Evolutionary conservation across 2,113 vertebrate species (phyloP), one percentile per base, ranked within the genome.

Genomic region (Psettodes erumei): DNA sequence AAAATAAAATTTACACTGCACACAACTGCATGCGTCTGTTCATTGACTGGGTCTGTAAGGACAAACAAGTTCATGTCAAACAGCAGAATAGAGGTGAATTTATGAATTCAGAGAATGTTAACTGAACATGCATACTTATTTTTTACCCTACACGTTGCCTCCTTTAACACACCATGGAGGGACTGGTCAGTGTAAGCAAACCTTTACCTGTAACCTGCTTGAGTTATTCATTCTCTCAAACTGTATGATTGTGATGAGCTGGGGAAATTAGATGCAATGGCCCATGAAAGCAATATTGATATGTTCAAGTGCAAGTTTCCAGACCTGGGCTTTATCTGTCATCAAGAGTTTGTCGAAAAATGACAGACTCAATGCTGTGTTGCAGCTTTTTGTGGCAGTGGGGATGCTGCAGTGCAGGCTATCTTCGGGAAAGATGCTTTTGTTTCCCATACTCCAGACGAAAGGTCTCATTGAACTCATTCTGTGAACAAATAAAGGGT

Each of bases 401-500:
- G 5, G 25, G 54, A n/a, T 55, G 48, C 37, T n/a, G 13, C 66
- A 45, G 47, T 42, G 59, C 54, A 66, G 79, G 71, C 59, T 40
- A 51, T 64, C 62, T 11, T 27, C 64, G 69, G 55, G 53, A 58
- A 43, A 59, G 61, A 75, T 72, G 79, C 75, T 86, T 86, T 76
- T 69, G n/a, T 87, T 85, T 73, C 79, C 78, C 69, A 65, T 73
- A 55, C 71, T 73, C 69, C 30, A 54, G 65, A 72, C 9, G 32
- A 75, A 71, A 72, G 18, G 62, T 79, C 54, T 64, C 72, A 73
- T 60, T 66, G 56, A 77, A 13, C 54, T 71, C 58, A 71, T 70
- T 78, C 75, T 69, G 60, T 60, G 65, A 77, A 73, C 71, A 81
- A 80, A 90, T 77, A 77, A 72, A 76, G 78, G 75, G 67, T 69